Evolutionary conservation across 1,140 invertebrate species (phyloP).

Genomic region (Metopolophium dirhodum): DNA sequence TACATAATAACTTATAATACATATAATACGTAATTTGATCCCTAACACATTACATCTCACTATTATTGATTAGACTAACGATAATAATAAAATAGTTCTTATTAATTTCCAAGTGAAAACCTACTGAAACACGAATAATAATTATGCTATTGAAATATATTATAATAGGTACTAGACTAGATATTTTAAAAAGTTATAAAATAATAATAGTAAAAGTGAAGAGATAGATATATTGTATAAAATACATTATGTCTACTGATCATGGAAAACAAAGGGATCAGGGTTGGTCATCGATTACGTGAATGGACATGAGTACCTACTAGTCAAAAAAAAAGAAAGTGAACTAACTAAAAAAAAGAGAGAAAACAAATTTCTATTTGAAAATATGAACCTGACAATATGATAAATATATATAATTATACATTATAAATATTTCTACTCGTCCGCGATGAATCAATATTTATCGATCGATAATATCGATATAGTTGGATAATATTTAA

Average conservation of each 20-base stretch:
- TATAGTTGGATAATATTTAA: background rate
- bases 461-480: background rate
- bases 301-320: background rate
- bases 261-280: slow-evolving; percentile 28
- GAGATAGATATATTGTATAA: background rate
- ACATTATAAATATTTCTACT: background rate
- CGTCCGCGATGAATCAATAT: background rate
- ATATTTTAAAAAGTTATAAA: slow-evolving; percentile 1
- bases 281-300: background rate
- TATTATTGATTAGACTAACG: slow-evolving; percentile 26
- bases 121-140: background rate
- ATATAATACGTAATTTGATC: slow-evolving; percentile 16
- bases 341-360: background rate
- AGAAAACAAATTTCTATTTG: background rate
- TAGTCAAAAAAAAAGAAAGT: background rate
- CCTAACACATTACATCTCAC: slow-evolving; percentile 36
- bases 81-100: background rate
- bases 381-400: background rate
- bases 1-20: slow-evolving; percentile 7
- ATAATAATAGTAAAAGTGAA: slow-evolving; percentile 37
- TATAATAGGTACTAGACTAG: slow-evolving; percentile 28
- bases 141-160: background rate
- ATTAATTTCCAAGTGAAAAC: background rate
- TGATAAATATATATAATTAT: background rate
- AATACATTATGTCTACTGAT: background rate